Evolutionary conservation across 2,113 vertebrate genomes (phyloP).

Genomic region (Talpa occidentalis): DNA sequence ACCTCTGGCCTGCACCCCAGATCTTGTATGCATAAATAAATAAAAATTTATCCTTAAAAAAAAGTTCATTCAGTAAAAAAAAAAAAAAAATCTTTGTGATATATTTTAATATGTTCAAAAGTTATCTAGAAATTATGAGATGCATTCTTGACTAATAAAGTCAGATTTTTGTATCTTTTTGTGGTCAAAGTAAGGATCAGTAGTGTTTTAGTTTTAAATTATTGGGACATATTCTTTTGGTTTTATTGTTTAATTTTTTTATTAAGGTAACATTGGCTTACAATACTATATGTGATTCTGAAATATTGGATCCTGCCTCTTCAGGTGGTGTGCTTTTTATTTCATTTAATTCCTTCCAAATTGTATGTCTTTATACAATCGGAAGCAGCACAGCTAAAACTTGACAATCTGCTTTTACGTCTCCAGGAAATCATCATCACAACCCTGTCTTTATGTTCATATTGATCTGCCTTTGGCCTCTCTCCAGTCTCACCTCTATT

Average conservation of each 20-base stretch:
- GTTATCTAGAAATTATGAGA: background rate
- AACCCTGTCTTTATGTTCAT: background rate
- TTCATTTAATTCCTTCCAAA: background rate
- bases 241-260: no score
- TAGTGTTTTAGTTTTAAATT: background rate
- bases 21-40: no score
- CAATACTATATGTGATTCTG: no score
- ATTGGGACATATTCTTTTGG: no score
- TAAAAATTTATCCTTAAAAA: no score
- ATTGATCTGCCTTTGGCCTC: background rate
- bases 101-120: background rate
- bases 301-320: no score
- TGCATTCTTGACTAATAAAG: background rate
- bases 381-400: background rate
- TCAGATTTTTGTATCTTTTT: background rate
- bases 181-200: background rate
- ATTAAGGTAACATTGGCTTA: no score
- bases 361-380: background rate
- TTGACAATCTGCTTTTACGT: background rate
- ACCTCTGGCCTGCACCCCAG: no score
- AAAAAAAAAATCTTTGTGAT: background rate
- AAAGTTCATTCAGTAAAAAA: background rate
- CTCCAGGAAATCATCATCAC: background rate
- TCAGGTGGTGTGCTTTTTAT: no score
- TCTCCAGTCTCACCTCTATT: background rate